Evolutionary conservation across 2,797 vertebrate species (phyloP), one percentile per base, ranked within the genome.

Genomic region (Lutjanus campechanus): DNA sequence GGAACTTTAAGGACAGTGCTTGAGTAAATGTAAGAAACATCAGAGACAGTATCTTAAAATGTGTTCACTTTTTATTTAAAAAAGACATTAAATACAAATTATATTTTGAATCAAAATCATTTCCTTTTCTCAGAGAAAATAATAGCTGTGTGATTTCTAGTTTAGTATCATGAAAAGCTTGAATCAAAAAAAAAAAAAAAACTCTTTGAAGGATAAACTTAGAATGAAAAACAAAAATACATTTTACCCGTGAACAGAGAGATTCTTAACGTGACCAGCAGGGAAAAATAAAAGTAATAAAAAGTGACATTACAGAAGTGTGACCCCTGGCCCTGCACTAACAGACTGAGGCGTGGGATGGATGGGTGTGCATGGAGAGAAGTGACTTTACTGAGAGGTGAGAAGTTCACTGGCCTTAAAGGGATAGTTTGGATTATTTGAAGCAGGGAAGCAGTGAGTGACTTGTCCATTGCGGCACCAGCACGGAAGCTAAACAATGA

Each of bases 71-170:
- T 94, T 94, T 94, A 93, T 95, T 95, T 83, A 92, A 95, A 95
- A 96, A 94, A 93, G 93, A 96, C 93, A 95, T 96, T 96, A 96
- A 97, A 96, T 96, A 97, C 94, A 97, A 95, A 95, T 93, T 81
- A 95, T 94, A 95, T 88, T 91, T 93, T 86, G 92, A 93, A 94
- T 90, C 87, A 93, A 92, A 93, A 88, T 90, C 59, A 90, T 91
- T 93, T 93, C 76, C 73, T 92, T 95, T 94, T 92, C 85, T 93
- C 61, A 84, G 92, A 92, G 88, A 93, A 95, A 93, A 90, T 78
- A 84, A 92, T 84, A 92, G 84, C 85, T 90, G 89, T 95, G 91
- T 95, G 92, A 94, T 93, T 91, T 95, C 84, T 95, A 93, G 87
- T 91, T 95, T 91, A 94, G 90, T 94, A 92, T 92, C 87, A 92